phyloP scores from a whole-genome alignment of 2,888 invertebrate species.

The Baronia brevicornis region DNA sequence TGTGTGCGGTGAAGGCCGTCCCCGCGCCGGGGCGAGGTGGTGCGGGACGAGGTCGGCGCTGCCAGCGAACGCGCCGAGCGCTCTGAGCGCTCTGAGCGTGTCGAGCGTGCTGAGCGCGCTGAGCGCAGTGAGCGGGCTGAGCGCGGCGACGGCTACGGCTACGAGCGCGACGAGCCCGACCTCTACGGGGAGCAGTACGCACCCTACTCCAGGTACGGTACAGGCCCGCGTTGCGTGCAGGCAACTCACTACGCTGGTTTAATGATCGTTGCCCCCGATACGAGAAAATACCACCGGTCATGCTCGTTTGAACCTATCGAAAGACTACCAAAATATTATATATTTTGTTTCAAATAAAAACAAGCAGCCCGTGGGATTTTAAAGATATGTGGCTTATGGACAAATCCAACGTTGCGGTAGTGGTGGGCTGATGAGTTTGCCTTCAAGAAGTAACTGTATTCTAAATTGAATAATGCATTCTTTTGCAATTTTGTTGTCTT shows the following conservation, averaged over 20 bases:
- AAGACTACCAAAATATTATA: too few relatives aligned
- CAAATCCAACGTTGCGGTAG: too few relatives aligned
- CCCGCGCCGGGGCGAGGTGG: conserved; percentile 45
- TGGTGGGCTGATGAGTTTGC: too few relatives aligned
- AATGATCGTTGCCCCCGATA: too few relatives aligned
- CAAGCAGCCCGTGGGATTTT: too few relatives aligned
- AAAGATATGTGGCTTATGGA: too few relatives aligned
- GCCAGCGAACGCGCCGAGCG: conserved; percentile 19
- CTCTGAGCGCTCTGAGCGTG: conserved; percentile 19
- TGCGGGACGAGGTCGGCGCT: conserved; percentile 18
- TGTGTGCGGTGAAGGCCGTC: conserved; percentile 38
- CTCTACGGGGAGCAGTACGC: conserved; percentile 61
- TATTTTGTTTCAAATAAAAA: too few relatives aligned
- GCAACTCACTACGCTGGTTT: not conserved
- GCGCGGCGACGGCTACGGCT: conserved; percentile 26
- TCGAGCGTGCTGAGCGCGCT: conserved; percentile 13
- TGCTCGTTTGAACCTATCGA: too few relatives aligned
- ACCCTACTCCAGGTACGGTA: conserved; percentile 48
- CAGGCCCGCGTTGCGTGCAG: not conserved
- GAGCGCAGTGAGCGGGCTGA: conserved; percentile 14
- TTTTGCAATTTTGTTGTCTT: too few relatives aligned
- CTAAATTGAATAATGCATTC: too few relatives aligned
- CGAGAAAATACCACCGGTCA: too few relatives aligned
- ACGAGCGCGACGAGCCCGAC: conserved; percentile 59
- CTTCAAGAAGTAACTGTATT: too few relatives aligned